Evolutionary conservation across 2,888 invertebrate species (phyloP), one percentile per base, ranked within the genome.

Genomic region (Aphidoletes aphidimyza): DNA sequence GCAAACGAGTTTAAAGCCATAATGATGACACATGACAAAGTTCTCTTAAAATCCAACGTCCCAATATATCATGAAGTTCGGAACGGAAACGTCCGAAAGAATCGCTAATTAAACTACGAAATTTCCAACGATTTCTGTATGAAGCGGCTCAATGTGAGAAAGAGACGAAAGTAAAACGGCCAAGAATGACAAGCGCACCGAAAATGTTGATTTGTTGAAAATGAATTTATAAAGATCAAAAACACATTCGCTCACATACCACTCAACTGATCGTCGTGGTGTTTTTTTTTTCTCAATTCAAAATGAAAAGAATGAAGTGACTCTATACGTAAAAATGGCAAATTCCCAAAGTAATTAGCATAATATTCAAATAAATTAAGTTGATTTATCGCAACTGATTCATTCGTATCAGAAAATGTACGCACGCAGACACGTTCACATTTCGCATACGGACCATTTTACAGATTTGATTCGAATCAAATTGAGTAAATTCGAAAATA

Each of bases 301-400:
- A 69, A 69, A 26, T 69, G 69, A 69, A 34, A 69, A 30, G 69
- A 69, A 34, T 69, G 14, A 81, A 81, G 36, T 69, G 69, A 30
- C 69, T 69, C 69, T 30, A n/a, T n/a, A 69, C 26, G 30, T 26
- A 84, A 85, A 85, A 85, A 83, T 81, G 37, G 45, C 81, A 78
- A 84, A 84, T 78, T 49, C 45, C 84, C 85, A 85, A 81, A 11
- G 34, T 83, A 85, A 85, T 85, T 85, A 83, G 30, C 85, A 85
- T 85, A 85, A 85, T 81, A 83, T 83, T 85, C 42, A 59, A 39
- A 85, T 85, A 85, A 85, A 85, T 85, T 83, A 39, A 37, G 30
- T 85, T 85, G 85, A 85, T 85, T 83, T 85, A 85, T 85, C 69
- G 42, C 19, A 42, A n/a, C 42, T 42, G 78, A 37, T n/a, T 37